phyloP scores from a whole-genome alignment of 2,888 invertebrate genomes.

The Pterobdella sp. region DNA sequence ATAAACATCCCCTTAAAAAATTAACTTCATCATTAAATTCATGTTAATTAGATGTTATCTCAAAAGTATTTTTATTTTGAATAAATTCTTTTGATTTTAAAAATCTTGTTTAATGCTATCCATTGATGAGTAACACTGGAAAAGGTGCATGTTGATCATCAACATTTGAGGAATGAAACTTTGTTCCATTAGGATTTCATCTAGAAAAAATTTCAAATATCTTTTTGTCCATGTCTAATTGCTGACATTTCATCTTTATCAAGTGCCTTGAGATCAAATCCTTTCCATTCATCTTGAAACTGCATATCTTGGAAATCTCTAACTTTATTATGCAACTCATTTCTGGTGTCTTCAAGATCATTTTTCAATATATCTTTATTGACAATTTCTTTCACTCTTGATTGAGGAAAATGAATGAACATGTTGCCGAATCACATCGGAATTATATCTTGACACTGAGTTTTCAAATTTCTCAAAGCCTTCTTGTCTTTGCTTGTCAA shows the following conservation, averaged over 20 bases:
- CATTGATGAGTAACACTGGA: too few species aligned
- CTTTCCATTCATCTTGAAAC: not conserved
- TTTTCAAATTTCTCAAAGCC: not conserved
- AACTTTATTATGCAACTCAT: not conserved
- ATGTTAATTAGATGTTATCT: too few species aligned
- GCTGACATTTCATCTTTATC: not conserved
- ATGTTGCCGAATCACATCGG: slow-evolving; percentile 10
- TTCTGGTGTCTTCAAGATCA: slow-evolving; percentile 9
- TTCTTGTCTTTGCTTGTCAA: slow-evolving; percentile 11
- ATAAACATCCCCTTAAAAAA: too few species aligned
- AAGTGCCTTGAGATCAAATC: slow-evolving; percentile 19
- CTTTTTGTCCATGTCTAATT: not conserved
- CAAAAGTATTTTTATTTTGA: too few species aligned
- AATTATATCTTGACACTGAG: not conserved
- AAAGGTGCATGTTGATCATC: too few species aligned
- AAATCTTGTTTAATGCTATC: too few species aligned
- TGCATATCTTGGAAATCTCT: slow-evolving; percentile 17
- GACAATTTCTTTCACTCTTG: not conserved
- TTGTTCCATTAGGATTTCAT: too few species aligned
- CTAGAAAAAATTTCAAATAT: not conserved
- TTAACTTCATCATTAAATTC: too few species aligned
- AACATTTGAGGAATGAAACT: too few species aligned
- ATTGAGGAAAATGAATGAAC: slow-evolving; percentile 1
- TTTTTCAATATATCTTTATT: not conserved
- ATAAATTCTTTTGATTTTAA: too few species aligned